Evolutionary conservation across 1,140 invertebrate genomes (phyloP).

Genomic region (Drosophila auraria): DNA sequence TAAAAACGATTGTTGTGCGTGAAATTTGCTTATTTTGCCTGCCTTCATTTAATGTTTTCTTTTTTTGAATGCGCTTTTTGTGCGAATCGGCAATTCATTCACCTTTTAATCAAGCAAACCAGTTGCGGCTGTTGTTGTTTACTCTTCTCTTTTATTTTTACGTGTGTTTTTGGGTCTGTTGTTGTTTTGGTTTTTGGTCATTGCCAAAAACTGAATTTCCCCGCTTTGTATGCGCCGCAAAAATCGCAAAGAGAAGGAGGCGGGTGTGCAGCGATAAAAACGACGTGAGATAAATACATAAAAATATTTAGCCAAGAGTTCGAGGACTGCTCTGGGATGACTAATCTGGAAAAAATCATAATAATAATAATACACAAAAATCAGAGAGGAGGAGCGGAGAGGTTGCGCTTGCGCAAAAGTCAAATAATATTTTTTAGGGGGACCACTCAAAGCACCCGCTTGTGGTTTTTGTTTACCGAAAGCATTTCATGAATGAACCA

Average conservation of each 20-base stretch:
- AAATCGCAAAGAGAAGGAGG: slow-evolving; percentile 45
- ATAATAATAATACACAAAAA: slow-evolving; percentile 19
- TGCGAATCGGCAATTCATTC: slow-evolving; percentile 74
- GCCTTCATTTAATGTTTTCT: slow-evolving; percentile 10
- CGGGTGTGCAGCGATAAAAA: slow-evolving; percentile 31
- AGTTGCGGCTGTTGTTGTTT: slow-evolving; percentile 57
- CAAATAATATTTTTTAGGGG: slow-evolving; percentile 4
- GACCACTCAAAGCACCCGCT: background rate
- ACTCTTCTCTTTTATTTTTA: slow-evolving; percentile 22
- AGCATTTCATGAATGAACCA: slow-evolving; percentile 41
- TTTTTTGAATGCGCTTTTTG: slow-evolving; percentile 48
- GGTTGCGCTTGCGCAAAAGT: slow-evolving; percentile 28
- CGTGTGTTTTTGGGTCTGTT: slow-evolving; percentile 20
- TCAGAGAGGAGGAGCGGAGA: background rate
- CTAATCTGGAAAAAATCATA: slow-evolving; percentile 30
- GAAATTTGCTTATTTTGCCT: slow-evolving; percentile 38
- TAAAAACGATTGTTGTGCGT: slow-evolving; percentile 19
- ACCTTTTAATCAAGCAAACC: slow-evolving; percentile 80
- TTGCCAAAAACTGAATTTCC: slow-evolving; percentile 64
- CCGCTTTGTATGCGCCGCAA: slow-evolving; percentile 67
- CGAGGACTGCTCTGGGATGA: slow-evolving; percentile 11
- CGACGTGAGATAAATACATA: slow-evolving; percentile 75
- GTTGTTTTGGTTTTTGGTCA: slow-evolving; percentile 43
- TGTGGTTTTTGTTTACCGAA: slow-evolving; percentile 29
- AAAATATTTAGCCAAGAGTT: slow-evolving; percentile 52